A percentile compares a stretch with the other conserved stretches of the same genome.
These are phyloP conservation scores for Halcyon leucocephala DNA, from an alignment of 2,797 vertebrate genomes.

Conservation along the genomic window DNA sequence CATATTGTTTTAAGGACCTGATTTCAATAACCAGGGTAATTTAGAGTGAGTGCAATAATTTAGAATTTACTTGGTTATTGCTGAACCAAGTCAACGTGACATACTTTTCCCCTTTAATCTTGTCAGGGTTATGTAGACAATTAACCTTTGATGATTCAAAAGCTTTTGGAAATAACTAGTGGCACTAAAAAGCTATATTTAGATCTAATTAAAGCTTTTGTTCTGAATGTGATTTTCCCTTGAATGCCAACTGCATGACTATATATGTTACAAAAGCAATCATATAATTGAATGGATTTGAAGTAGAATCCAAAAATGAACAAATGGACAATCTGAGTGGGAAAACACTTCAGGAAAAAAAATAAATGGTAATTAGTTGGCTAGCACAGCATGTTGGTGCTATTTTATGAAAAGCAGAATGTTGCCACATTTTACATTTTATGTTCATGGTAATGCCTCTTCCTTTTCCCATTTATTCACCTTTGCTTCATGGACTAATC, in stretches of 20 bases:
- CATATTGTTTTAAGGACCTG: background rate
- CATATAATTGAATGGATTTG: background rate
- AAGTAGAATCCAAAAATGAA: background rate
- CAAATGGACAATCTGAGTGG: background rate
- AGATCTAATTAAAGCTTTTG: constrained; percentile 37
- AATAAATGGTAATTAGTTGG: background rate
- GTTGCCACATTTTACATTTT: background rate
- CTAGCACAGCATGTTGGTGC: background rate
- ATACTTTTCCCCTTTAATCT: constrained; percentile 13
- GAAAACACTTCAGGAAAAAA: background rate
- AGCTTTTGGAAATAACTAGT: background rate
- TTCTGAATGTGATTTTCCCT: constrained; percentile 25
- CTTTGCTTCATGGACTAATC: background rate
- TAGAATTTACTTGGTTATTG: background rate
- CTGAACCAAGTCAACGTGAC: background rate
- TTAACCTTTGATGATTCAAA: constrained; percentile 46
- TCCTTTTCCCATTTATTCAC: background rate
- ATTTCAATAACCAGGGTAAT: background rate
- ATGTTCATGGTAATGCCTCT: background rate
- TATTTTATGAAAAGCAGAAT: background rate
- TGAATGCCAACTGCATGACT: background rate
- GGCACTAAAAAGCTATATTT: background rate
- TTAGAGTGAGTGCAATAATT: background rate
- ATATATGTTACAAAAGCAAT: background rate
- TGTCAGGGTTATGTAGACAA: background rate